A percentile compares a stretch with the other conserved stretches of the same genome.
Evolutionary conservation across 2,797 vertebrate genomes (phyloP).

Genomic region (Characodon lateralis): DNA sequence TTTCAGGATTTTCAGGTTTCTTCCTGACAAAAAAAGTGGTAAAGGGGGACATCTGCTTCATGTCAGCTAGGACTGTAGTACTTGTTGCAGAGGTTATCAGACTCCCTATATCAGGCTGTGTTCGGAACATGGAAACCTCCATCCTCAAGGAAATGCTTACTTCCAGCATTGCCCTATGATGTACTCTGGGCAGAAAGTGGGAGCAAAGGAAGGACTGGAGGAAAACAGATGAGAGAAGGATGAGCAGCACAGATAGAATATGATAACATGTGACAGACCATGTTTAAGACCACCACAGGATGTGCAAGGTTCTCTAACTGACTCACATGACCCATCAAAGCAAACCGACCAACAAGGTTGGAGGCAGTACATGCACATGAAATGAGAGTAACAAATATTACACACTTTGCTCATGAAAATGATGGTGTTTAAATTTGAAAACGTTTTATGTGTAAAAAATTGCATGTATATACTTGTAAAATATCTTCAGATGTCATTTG

Average conservation of each 20-base stretch:
- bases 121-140: slow-evolving; percentile 67
- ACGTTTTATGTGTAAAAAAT: too few relatives aligned
- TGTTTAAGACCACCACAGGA: slow-evolving; percentile 57
- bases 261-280: slow-evolving; percentile 70
- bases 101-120: slow-evolving; percentile 66
- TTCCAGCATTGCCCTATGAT: slow-evolving; percentile 70
- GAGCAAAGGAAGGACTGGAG: slow-evolving; percentile 41
- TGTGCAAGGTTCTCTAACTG: slow-evolving; percentile 34
- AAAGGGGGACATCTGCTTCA: slow-evolving; percentile 77
- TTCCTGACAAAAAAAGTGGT: slow-evolving; percentile 74
- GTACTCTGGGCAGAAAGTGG: slow-evolving; percentile 28
- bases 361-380: not conserved
- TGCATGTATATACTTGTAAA: too few relatives aligned
- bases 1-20: slow-evolving; percentile 10
- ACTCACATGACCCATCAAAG: slow-evolving; percentile 54
- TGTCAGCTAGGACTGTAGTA: slow-evolving; percentile 74
- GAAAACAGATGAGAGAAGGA: slow-evolving; percentile 45
- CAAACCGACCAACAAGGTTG: slow-evolving; percentile 8
- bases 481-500: too few relatives aligned
- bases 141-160: slow-evolving; percentile 72
- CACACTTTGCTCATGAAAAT: too few relatives aligned
- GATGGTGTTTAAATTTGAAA: too few relatives aligned
- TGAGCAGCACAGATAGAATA: slow-evolving; percentile 58
- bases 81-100: slow-evolving; percentile 77
- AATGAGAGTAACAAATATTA: not conserved